Evolutionary conservation across 2,888 invertebrate species (phyloP), one percentile per base, ranked within the genome.

Genomic region (Erebia ligea): DNA sequence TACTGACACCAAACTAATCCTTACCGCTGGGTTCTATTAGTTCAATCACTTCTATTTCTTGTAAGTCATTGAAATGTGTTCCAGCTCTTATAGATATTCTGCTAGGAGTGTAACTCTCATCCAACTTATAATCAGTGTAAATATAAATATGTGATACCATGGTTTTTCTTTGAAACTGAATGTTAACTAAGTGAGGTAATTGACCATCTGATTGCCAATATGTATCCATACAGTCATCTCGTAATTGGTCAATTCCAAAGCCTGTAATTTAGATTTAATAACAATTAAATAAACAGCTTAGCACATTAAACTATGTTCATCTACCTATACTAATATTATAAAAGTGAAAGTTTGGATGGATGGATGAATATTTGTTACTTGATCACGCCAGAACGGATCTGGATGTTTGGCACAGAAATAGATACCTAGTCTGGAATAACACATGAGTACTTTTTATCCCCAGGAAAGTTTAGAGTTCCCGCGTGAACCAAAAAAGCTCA

Each of bases 181-280:
- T 98, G 84, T 99, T 99, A 0, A 99, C 98, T 75, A 99, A 94
- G 90, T 99, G 99, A 3, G 99, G 99, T 74, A 99, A 94, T 78
- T 99, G 99, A 0, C 99, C 99, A 89, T 99, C 99, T 0, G 99
- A 99, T 87, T 99, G 99, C 99, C 99, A 99, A 87, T 99, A 99
- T 3, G 99, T 98, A 78, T 99, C 99, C 89, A 98, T 96, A 75
- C 98, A 97, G 84, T 98, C 98, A 88, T 99, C 99, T 76, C 99
- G 94, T 57, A 99, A 89, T 84, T 99, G 99, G 84, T 99, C 98
- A 5, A 99, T 99, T 3, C 99, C 99, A 94, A 99, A 99, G 59
- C 99, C 99, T 97, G 79, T 10, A 85, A 76, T 42, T n/a, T n/a
- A 64, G 5, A 66, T 58, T 58, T 48, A 25, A 11, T n/a, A 2